phyloP scores from a whole-genome alignment of 2,888 invertebrate species.

The Laothoe populi region DNA sequence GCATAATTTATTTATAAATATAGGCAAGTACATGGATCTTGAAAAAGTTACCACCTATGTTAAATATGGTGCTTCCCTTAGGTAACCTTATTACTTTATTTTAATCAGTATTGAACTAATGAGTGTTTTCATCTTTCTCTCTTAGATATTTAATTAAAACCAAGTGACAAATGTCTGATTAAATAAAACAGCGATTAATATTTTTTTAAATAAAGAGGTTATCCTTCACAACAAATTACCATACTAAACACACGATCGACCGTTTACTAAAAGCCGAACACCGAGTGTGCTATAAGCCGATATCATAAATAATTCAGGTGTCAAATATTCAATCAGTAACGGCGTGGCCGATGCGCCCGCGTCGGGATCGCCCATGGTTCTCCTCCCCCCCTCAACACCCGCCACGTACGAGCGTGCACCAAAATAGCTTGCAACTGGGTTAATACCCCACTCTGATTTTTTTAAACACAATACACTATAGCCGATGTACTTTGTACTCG shows the following conservation, averaged over 20 bases:
- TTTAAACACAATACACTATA: constrained; percentile 45
- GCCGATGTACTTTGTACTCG: constrained; percentile 16
- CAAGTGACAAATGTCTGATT: too few species aligned
- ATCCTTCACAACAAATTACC: not conserved
- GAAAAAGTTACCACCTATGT: too few species aligned
- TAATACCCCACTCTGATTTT: constrained; percentile 58
- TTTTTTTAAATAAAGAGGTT: too few species aligned
- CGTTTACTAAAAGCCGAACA: not conserved
- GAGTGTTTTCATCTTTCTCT: too few species aligned
- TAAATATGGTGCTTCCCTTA: too few species aligned
- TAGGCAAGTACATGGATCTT: too few species aligned
- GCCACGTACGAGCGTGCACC: constrained; percentile 42
- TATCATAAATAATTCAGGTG: constrained; percentile 26
- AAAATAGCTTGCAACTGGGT: constrained; percentile 68
- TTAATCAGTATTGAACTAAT: too few species aligned
- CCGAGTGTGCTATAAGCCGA: not conserved
- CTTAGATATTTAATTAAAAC: too few species aligned
- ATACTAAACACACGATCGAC: not conserved
- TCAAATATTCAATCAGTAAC: constrained; percentile 26
- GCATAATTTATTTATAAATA: too few species aligned
- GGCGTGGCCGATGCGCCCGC: constrained; percentile 28
- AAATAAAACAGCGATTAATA: too few species aligned
- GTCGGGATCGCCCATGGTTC: constrained; percentile 37
- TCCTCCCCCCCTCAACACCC: constrained; percentile 28
- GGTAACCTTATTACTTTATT: too few species aligned